Evolutionary conservation across 1,140 invertebrate genomes (phyloP).

Genomic region (Glossosoma conforme): DNA sequence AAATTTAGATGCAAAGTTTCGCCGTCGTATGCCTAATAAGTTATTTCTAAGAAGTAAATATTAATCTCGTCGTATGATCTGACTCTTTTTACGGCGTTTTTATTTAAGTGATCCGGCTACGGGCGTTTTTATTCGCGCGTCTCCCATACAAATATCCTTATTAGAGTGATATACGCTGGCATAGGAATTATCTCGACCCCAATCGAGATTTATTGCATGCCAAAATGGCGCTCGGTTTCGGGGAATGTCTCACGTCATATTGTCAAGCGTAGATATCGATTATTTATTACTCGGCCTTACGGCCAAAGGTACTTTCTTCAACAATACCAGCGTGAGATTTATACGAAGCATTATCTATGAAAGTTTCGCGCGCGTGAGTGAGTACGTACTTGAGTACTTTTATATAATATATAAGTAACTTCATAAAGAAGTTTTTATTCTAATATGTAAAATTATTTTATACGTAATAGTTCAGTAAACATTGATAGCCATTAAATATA

Average conservation of each 20-base stretch:
- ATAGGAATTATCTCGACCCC: slow-evolving; percentile 21
- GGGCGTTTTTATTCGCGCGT: slow-evolving; percentile 13
- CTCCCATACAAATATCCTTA: slow-evolving; percentile 25
- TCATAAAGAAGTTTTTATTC: too few species aligned
- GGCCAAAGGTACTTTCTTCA: too few species aligned
- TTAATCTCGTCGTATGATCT: slow-evolving; percentile 24
- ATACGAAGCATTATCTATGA: too few species aligned
- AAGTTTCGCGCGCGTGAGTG: too few species aligned
- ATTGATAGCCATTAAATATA: too few species aligned
- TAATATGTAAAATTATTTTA: too few species aligned
- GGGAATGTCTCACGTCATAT: slow-evolving; percentile 1
- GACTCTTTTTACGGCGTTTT: slow-evolving; percentile 20
- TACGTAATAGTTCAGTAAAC: too few species aligned
- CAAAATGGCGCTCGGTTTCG: slow-evolving; percentile 19
- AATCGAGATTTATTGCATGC: slow-evolving; percentile 18
- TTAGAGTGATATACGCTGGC: slow-evolving; percentile 22
- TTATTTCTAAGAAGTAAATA: slow-evolving; percentile 15
- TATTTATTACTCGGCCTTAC: slow-evolving; percentile 4
- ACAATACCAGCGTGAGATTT: too few species aligned
- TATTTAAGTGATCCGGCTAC: slow-evolving; percentile 15
- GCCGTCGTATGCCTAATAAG: too few species aligned
- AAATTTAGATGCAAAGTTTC: too few species aligned
- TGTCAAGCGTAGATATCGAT: slow-evolving; percentile 4
- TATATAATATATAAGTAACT: too few species aligned
- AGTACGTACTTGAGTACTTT: too few species aligned